Evolutionary conservation across 2,113 vertebrate species (phyloP).

Genomic region (Ptychochromis oligacanthus): DNA sequence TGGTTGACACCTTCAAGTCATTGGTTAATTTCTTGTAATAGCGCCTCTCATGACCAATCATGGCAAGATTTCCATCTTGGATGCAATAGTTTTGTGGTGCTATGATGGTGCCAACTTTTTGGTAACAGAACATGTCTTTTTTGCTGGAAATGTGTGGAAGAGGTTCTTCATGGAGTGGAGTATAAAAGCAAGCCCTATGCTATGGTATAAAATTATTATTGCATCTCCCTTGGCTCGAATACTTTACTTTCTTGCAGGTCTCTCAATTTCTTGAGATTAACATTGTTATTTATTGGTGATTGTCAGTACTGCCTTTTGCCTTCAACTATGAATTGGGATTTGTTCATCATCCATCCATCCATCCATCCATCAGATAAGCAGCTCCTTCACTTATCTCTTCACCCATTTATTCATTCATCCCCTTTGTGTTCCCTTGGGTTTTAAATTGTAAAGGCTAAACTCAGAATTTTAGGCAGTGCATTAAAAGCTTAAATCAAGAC

Average conservation of each 20-base stretch:
- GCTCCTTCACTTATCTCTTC: constrained; percentile 35
- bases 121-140: background rate
- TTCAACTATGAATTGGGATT: constrained; percentile 52
- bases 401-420: background rate
- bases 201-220: constrained; percentile 33
- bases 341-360: constrained; percentile 47
- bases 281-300: constrained; percentile 52
- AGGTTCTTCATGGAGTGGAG: no score
- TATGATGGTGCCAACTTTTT: background rate
- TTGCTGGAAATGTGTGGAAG: no score
- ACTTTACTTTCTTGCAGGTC: background rate
- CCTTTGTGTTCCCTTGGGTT: background rate
- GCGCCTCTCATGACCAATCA: no score
- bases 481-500: constrained; percentile 1
- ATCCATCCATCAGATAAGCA: constrained; percentile 47
- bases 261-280: constrained; percentile 9
- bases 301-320: constrained; percentile 36
- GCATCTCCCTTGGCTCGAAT: constrained; percentile 34
- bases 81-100: no score
- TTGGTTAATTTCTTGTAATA: no score
- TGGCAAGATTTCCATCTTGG: no score
- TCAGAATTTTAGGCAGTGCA: background rate
- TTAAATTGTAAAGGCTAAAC: background rate
- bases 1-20: background rate
- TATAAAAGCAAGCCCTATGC: background rate